Evolutionary conservation across 2,797 vertebrate species (phyloP).

Genomic region (Triplophysa yarkandensis): DNA sequence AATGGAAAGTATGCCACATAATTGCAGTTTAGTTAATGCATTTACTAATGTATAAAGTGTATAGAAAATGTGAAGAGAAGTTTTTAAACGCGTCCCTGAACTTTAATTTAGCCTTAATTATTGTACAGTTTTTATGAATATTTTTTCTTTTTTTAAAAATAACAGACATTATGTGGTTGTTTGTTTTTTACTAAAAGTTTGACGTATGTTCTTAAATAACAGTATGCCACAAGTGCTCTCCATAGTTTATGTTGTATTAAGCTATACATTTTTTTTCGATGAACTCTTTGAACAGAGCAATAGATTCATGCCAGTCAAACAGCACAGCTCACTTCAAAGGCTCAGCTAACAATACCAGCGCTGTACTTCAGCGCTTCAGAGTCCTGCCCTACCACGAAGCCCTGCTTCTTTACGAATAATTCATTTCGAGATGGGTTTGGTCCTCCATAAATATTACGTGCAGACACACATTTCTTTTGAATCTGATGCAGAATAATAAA

Average conservation of each 20-base stretch:
- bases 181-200: no score
- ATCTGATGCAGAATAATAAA: slow-evolving; percentile 1
- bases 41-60: no score
- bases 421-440: slow-evolving; percentile 5
- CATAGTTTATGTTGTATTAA: background rate
- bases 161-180: no score
- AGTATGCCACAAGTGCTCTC: background rate
- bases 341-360: slow-evolving; percentile 21
- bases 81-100: no score
- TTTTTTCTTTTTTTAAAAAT: no score
- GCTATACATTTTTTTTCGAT: background rate
- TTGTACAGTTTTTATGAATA: no score
- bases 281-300: background rate
- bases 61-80: no score
- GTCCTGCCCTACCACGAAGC: background rate
- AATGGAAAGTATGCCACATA: no score
- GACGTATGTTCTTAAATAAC: no score
- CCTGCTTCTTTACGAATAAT: slow-evolving; percentile 38
- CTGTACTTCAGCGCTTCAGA: background rate
- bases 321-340: slow-evolving; percentile 40
- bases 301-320: slow-evolving; percentile 1
- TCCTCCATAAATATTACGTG: background rate
- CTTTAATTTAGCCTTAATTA: no score
- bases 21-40: no score
- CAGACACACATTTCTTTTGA: background rate